Conservation (phyloP, 2,888 invertebrate genomes). For the Drosophila parthenogenetica region DNA sequence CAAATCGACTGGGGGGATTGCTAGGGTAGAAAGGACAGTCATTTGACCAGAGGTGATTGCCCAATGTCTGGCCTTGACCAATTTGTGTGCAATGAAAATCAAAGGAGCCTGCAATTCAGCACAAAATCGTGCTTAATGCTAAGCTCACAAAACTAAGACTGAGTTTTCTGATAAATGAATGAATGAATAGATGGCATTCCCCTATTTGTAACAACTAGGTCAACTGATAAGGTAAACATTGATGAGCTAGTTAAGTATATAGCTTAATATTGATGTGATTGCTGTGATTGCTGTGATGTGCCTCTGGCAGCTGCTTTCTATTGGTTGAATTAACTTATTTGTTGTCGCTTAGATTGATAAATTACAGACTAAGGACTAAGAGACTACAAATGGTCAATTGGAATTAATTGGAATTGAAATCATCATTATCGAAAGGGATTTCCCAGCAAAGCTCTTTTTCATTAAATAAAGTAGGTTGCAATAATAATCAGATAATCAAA, state of each 20-base stretch:
- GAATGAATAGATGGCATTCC: slow-evolving; percentile 11
- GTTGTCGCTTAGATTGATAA: slow-evolving; percentile 11
- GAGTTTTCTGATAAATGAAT: slow-evolving; percentile 36
- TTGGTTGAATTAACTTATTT: slow-evolving; percentile 28
- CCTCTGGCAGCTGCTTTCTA: slow-evolving; percentile 31
- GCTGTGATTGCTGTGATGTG: slow-evolving; percentile 38
- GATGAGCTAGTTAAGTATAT: slow-evolving; percentile 56
- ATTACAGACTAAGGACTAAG: not conserved
- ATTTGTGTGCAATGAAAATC: slow-evolving; percentile 32
- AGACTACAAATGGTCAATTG: slow-evolving; percentile 1
- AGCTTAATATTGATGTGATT: slow-evolving; percentile 41
- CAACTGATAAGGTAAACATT: slow-evolving; percentile 41
- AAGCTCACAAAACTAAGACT: slow-evolving; percentile 21
- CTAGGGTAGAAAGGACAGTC: not conserved
- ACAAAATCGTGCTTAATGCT: slow-evolving; percentile 46
- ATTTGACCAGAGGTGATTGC: slow-evolving; percentile 13
- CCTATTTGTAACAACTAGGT: slow-evolving; percentile 32
- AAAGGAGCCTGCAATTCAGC: slow-evolving; percentile 22
- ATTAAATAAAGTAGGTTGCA: not conserved
- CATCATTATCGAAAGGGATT: not conserved
- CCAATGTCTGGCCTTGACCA: slow-evolving; percentile 45
- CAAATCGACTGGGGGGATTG: too few species aligned
- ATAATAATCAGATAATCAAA: too few species aligned
- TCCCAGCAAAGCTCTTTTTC: not conserved
- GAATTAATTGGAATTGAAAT: slow-evolving; percentile 8